These are phyloP conservation scores for Xiphophorus hellerii DNA, from an alignment of 2,113 vertebrate species.

Conservation along the genomic window DNA sequence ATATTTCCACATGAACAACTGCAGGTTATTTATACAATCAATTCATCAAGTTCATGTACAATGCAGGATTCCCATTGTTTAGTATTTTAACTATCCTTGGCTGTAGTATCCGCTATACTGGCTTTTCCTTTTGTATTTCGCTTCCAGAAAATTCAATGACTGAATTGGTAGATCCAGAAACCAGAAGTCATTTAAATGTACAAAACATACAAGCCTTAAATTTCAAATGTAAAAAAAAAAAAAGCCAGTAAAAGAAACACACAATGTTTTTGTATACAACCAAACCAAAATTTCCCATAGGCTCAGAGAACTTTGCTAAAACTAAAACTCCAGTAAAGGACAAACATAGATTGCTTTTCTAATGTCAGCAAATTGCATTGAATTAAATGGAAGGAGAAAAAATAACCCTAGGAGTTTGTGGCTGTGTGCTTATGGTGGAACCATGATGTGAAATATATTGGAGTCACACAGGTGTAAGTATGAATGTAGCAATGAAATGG, in stretches of 20 bases:
- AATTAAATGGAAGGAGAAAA: background rate
- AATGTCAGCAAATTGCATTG: background rate
- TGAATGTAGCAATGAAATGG: background rate
- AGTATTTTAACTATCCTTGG: too few species aligned
- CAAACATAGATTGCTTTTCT: background rate
- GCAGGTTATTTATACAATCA: background rate
- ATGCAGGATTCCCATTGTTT: too few species aligned
- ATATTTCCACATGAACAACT: background rate
- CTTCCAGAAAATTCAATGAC: too few species aligned
- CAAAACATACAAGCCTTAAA: too few species aligned
- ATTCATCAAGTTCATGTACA: background rate
- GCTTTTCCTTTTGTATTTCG: too few species aligned
- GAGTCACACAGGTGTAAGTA: background rate
- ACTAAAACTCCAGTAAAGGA: background rate
- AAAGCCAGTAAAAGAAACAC: background rate
- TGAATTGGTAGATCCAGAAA: too few species aligned
- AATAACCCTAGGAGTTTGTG: background rate
- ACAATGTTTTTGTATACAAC: background rate
- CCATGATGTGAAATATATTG: background rate
- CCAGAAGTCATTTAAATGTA: too few species aligned
- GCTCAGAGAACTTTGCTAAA: background rate
- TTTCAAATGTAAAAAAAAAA: too few species aligned
- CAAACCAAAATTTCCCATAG: background rate
- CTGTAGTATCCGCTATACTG: too few species aligned
- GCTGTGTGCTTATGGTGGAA: background rate